phyloP scores from a whole-genome alignment of 2,888 invertebrate species.

The Pristionchus arcanus region DNA sequence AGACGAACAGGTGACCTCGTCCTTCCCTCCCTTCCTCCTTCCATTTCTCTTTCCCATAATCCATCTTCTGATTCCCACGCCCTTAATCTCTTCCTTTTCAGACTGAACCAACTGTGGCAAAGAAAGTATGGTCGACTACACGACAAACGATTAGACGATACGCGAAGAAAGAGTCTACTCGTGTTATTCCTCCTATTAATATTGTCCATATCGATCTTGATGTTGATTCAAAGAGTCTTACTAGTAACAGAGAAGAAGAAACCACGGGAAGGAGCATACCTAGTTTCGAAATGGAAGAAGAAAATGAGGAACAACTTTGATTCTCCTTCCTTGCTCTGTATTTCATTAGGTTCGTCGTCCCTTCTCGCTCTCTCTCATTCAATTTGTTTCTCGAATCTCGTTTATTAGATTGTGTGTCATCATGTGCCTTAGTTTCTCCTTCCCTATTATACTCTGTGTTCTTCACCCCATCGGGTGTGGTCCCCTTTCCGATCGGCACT shows the following conservation, averaged over 20 bases:
- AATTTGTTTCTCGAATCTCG: constrained; percentile 49
- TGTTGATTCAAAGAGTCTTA: constrained; percentile 50
- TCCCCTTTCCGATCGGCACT: constrained; percentile 8
- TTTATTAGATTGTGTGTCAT: constrained; percentile 49
- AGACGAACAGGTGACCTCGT: constrained; percentile 69
- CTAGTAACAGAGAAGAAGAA: not conserved
- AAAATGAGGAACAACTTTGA: constrained; percentile 55
- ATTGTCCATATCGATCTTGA: constrained; percentile 56
- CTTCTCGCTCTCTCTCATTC: constrained; percentile 44
- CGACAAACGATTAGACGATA: constrained; percentile 72
- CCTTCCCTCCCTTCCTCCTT: not conserved
- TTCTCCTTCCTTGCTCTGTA: not conserved
- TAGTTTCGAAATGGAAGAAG: constrained; percentile 50
- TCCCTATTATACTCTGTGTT: constrained; percentile 11
- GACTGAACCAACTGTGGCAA: constrained; percentile 76
- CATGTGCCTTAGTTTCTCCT: constrained; percentile 21
- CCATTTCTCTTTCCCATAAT: not conserved
- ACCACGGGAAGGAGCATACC: constrained; percentile 41
- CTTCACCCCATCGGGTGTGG: constrained; percentile 6
- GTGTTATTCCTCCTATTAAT: constrained; percentile 52
- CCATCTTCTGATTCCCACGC: constrained; percentile 28
- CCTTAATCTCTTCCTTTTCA: constrained; percentile 56
- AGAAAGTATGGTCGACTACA: constrained; percentile 76
- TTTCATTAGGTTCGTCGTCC: constrained; percentile 37
- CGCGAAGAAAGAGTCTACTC: constrained; percentile 53